These are phyloP conservation scores for Brenthis daphne DNA, from an alignment of 2,888 invertebrate species.

Conservation along the genomic window DNA sequence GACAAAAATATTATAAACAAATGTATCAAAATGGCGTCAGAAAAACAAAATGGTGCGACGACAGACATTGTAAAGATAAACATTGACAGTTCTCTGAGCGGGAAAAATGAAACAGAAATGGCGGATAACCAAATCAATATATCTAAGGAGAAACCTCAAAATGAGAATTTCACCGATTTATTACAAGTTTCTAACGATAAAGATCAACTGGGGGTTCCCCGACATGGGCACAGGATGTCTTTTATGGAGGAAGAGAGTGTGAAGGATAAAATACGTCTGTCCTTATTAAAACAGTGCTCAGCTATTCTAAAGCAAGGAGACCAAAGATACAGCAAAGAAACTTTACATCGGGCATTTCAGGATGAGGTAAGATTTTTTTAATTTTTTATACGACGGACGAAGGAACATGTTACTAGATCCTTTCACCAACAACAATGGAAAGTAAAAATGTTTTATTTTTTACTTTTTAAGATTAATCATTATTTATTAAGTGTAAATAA, in stretches of 20 bases:
- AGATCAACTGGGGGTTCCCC: conserved; percentile 52
- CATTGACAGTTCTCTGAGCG: conserved; percentile 35
- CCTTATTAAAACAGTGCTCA: conserved; percentile 84
- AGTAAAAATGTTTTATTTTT: no score
- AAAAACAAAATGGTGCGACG: conserved; percentile 25
- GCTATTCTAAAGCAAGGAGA: conserved; percentile 85
- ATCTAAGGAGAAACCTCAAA: conserved; percentile 3
- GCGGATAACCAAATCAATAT: conserved; percentile 26
- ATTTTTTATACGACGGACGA: neutral
- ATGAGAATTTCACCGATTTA: conserved; percentile 6
- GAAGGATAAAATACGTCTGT: conserved; percentile 82
- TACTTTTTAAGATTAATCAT: no score
- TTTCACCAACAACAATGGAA: no score
- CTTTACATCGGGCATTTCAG: conserved; percentile 85
- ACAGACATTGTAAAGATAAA: conserved; percentile 34
- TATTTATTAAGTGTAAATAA: no score
- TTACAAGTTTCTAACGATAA: conserved; percentile 31
- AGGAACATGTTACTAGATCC: no score
- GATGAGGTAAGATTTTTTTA: conserved; percentile 83
- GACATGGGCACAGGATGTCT: conserved; percentile 75
- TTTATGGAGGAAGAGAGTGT: conserved; percentile 88
- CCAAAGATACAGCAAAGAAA: conserved; percentile 83
- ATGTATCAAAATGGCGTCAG: conserved; percentile 34
- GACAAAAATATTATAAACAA: conserved; percentile 4
- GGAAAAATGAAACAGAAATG: conserved; percentile 40